phyloP scores from a whole-genome alignment of 2,888 invertebrate species.

The Drosophila kambysellisi region DNA sequence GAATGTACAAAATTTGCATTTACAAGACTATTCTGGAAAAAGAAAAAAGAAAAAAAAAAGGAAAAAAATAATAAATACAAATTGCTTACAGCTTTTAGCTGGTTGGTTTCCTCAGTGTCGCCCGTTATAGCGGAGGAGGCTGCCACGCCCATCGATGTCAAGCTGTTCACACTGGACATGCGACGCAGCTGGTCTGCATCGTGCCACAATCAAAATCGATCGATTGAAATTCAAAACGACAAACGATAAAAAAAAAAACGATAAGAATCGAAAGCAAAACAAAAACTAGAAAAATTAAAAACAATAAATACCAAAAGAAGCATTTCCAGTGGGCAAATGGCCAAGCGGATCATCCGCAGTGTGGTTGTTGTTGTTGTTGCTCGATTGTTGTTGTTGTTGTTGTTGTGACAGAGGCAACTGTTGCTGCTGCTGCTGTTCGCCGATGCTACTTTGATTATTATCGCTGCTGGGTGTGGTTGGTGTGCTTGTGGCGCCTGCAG shows the following conservation, averaged over 20 bases:
- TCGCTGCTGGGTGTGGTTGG: slow-evolving; percentile 22
- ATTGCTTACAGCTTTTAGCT: slow-evolving; percentile 85
- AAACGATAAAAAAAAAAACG: slow-evolving; percentile 39
- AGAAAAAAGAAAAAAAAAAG: neutral
- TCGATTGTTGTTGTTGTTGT: slow-evolving; percentile 39
- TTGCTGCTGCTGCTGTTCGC: slow-evolving; percentile 25
- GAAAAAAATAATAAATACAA: neutral
- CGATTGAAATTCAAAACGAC: slow-evolving; percentile 25
- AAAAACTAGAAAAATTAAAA: slow-evolving; percentile 24
- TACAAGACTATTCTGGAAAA: neutral
- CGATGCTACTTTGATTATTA: slow-evolving; percentile 13
- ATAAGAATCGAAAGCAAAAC: slow-evolving; percentile 35
- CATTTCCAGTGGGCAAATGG: slow-evolving; percentile 82
- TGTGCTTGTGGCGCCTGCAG: slow-evolving; percentile 16
- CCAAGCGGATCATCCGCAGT: slow-evolving; percentile 77
- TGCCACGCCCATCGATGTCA: slow-evolving; percentile 65
- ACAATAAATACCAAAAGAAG: slow-evolving; percentile 82
- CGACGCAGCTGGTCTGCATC: slow-evolving; percentile 85
- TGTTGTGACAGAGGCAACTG: slow-evolving; percentile 60
- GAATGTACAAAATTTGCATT: neutral
- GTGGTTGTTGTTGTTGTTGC: slow-evolving; percentile 33
- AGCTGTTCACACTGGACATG: slow-evolving; percentile 77
- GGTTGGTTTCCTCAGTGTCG: slow-evolving; percentile 84
- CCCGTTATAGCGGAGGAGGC: slow-evolving; percentile 66
- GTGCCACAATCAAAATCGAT: slow-evolving; percentile 14